Percentiles rank a stretch among this genome's conserved stretches.
These are phyloP conservation scores for Chelon auratus DNA, from an alignment of 2,797 vertebrate species.

Conservation along the genomic window DNA sequence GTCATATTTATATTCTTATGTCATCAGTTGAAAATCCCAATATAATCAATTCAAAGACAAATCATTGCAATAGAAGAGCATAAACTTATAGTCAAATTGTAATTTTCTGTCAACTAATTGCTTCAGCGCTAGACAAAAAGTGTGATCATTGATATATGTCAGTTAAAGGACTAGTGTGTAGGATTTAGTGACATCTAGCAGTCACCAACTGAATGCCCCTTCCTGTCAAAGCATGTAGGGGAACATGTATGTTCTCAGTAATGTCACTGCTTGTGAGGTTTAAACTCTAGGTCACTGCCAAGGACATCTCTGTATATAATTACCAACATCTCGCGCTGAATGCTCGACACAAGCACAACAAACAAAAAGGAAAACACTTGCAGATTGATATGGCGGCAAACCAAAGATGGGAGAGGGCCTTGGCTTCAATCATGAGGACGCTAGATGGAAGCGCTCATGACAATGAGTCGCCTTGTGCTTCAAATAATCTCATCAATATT, in stretches of 20 bases:
- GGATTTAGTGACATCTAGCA: too few species aligned
- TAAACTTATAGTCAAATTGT: too few species aligned
- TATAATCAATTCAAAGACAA: too few species aligned
- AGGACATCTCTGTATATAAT: conserved; percentile 9
- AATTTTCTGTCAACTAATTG: too few species aligned
- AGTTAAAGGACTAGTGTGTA: too few species aligned
- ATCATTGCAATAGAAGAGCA: too few species aligned
- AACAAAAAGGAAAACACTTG: not conserved
- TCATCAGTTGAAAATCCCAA: too few species aligned
- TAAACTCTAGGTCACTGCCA: conserved; percentile 5
- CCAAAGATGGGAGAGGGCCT: conserved; percentile 2
- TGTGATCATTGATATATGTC: not conserved
- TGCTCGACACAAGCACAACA: not conserved
- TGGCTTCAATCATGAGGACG: conserved; percentile 20
- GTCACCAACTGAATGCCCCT: too few species aligned
- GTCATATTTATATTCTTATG: too few species aligned
- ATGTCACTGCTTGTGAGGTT: too few species aligned
- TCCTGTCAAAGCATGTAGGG: too few species aligned
- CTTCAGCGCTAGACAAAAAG: not conserved
- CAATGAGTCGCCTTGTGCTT: conserved; percentile 36
- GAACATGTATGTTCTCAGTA: too few species aligned
- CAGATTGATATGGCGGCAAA: conserved; percentile 4
- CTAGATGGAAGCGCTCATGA: conserved; percentile 4
- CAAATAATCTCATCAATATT: conserved; percentile 56
- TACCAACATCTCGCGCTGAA: not conserved